These are phyloP conservation scores for Tenthredo distinguenda DNA, from an alignment of 2,888 invertebrate species.

Conservation along the genomic window DNA sequence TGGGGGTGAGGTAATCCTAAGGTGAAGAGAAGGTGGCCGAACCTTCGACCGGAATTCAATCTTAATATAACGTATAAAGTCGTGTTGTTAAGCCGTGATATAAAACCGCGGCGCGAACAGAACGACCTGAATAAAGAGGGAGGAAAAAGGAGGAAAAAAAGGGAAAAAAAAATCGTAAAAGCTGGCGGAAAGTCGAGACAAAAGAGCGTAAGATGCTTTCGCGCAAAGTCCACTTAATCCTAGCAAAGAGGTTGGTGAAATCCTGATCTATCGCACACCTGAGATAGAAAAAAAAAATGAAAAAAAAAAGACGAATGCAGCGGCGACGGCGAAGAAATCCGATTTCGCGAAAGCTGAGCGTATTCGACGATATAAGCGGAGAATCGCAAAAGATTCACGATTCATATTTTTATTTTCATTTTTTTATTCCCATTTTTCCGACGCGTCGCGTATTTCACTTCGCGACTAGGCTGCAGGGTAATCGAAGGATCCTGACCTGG, in stretches of 20 bases:
- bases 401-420: neutral
- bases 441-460: too few species aligned
- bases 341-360: neutral
- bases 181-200: slow-evolving; percentile 18
- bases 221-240: slow-evolving; percentile 45
- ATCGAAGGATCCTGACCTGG: slow-evolving; percentile 31
- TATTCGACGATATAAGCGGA: neutral
- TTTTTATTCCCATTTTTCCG: too few species aligned
- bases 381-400: neutral
- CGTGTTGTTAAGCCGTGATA: slow-evolving; percentile 10
- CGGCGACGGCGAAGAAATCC: neutral
- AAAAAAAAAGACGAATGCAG: neutral
- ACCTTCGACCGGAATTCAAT: slow-evolving; percentile 41
- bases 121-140: neutral
- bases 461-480: neutral
- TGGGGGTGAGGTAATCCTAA: neutral
- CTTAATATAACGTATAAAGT: slow-evolving; percentile 32
- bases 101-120: neutral
- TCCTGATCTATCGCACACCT: slow-evolving; percentile 28
- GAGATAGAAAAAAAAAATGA: neutral
- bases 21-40: slow-evolving; percentile 12
- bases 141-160: neutral
- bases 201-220: slow-evolving; percentile 40
- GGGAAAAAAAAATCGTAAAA: neutral
- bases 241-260: slow-evolving; percentile 41